Base-by-base conservation (phyloP, 2,113 vertebrate genomes). In the Micronycteris hirsuta region DNA sequence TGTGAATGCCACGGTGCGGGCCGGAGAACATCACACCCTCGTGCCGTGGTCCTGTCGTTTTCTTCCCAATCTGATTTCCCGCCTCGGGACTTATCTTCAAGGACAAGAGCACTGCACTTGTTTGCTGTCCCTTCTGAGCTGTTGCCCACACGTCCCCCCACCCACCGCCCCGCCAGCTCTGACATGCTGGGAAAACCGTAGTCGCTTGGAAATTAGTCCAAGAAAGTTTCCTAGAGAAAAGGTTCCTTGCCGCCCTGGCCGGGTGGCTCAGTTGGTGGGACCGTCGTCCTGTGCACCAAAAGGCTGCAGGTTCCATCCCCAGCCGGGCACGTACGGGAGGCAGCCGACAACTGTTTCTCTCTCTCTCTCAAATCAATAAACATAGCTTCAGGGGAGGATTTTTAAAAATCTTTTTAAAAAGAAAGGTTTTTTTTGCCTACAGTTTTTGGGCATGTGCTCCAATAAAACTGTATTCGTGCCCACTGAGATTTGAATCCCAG, bases 271-370 rank as follows among this genome's bases (percentile, higher is more conserved):
- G 56, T 8, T 58, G 56, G 20, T 22, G 20, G 56, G 8, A 22
- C 15, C 56, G 3, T 58, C 22, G 8, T 58, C 56, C 56, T 4
- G 56, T 24, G 22, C 56, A 58, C 56, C 56, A 58, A 24, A 58
- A 24, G 56, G 22, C 16, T 58, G 56, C 22, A 10, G 24, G 56
- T 58, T 26, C 56, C 9, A 58, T 24, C 9, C 24, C 24, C 56
- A 3, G 22, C 3, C 5, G 24, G 9, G 10, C 9, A 3, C 1
- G 24, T 26, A 11, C 56, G 6, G 56, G 24, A 26, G 22, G 10
- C 24, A 58, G 2, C 24, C 3, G 24, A 26, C 4, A 8, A 11
- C 11, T 26, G 24, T 11, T 58, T 58, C 22, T 58, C 20, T 9
- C 54, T 56, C 56, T 58, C 56, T 58, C 56, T 58, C 8, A 58